A percentile compares a stretch with the other conserved stretches of the same genome.
Conservation (phyloP, 2,888 invertebrate genomes). For the Eremobia ochroleuca region DNA sequence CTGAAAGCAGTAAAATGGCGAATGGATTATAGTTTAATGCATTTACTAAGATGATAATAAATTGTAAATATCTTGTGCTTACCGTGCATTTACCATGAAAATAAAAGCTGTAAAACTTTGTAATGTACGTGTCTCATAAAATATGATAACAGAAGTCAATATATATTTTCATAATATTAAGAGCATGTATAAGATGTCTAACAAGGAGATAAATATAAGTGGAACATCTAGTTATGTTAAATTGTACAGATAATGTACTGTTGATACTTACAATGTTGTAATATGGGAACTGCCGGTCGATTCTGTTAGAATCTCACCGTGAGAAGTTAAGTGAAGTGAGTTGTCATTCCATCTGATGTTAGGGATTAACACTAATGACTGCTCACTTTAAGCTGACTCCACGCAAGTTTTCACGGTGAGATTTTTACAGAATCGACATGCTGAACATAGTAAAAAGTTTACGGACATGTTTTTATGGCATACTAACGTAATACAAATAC, state of each 20-base stretch:
- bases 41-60: neutral
- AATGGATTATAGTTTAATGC: neutral
- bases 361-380: too few relatives aligned
- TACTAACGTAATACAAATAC: neutral
- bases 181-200: conserved; percentile 11
- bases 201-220: conserved; percentile 44
- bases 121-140: neutral
- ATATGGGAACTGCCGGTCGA: conserved; percentile 10
- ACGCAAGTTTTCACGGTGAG: too few relatives aligned
- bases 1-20: too few relatives aligned
- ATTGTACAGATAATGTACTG: conserved; percentile 35
- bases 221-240: conserved; percentile 59
- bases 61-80: neutral
- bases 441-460: neutral
- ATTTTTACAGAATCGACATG: too few relatives aligned
- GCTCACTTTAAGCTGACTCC: too few relatives aligned
- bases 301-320: too few relatives aligned
- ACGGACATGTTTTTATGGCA: neutral
- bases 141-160: conserved; percentile 15
- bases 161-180: conserved; percentile 32
- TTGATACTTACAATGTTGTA: conserved; percentile 46
- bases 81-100: neutral
- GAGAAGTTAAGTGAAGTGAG: too few relatives aligned
- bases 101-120: neutral
- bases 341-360: too few relatives aligned